Evolutionary conservation across 2,797 vertebrate species (phyloP).

Genomic region (Typhlichthys subterraneus): DNA sequence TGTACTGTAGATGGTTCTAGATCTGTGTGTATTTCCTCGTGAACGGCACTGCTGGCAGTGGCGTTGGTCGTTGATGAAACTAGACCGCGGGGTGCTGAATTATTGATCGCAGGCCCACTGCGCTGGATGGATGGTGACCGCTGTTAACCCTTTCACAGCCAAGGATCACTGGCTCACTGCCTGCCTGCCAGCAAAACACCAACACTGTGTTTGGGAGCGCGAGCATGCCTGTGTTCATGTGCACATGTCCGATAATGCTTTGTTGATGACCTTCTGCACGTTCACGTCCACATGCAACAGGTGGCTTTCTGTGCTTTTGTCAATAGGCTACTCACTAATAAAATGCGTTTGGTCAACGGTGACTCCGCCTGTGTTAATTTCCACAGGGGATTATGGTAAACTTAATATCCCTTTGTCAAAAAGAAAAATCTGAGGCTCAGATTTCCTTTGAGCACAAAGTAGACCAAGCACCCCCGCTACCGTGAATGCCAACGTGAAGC

Average conservation of each 20-base stretch:
- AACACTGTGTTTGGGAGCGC: conserved; percentile 11
- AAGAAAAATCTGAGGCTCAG: conserved; percentile 31
- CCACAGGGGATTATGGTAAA: conserved; percentile 34
- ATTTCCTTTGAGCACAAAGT: conserved; percentile 26
- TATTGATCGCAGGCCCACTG: conserved; percentile 63
- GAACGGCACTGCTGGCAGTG: conserved; percentile 31
- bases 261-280: background rate
- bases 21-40: conserved; percentile 22
- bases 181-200: conserved; percentile 24
- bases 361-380: conserved; percentile 29
- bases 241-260: background rate
- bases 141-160: conserved; percentile 71
- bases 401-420: conserved; percentile 34
- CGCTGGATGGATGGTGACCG: conserved; percentile 59
- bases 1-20: no score
- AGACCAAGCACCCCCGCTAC: background rate
- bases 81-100: conserved; percentile 65
- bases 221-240: conserved; percentile 11
- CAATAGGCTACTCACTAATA: background rate
- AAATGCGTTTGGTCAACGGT: conserved; percentile 23
- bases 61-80: conserved; percentile 60
- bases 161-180: conserved; percentile 49
- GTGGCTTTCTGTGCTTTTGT: background rate
- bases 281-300: background rate
- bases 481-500: no score